Conservation (phyloP, 2,888 invertebrate species). For the Lithophane socia region DNA sequence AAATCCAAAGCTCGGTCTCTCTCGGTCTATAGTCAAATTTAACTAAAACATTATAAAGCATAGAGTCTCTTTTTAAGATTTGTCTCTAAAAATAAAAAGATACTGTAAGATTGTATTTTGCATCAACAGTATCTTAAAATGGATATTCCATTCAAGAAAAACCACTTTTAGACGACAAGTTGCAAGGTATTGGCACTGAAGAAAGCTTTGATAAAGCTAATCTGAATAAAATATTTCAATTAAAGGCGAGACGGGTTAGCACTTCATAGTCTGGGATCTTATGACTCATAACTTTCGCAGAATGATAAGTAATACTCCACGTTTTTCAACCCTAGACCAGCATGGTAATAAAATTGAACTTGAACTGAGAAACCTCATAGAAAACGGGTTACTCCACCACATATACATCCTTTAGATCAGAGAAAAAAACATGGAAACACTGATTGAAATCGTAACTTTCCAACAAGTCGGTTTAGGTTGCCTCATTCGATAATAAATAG, state of each 20-base stretch:
- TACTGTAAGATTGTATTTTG: neutral
- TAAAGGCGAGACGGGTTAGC: constrained; percentile 39
- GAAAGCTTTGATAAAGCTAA: constrained; percentile 55
- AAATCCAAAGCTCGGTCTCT: neutral
- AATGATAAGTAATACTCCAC: constrained; percentile 51
- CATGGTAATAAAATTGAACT: constrained; percentile 51
- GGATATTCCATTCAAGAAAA: constrained; percentile 16
- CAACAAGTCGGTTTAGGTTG: constrained; percentile 32
- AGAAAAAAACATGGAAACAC: constrained; percentile 48
- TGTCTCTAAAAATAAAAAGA: neutral
- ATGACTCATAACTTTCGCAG: constrained; percentile 63
- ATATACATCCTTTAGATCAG: constrained; percentile 37
- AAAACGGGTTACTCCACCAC: constrained; percentile 52
- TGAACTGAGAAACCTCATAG: constrained; percentile 37
- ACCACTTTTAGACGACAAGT: constrained; percentile 16
- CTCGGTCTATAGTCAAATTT: neutral
- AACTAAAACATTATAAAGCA: neutral
- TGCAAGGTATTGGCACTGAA: constrained; percentile 30
- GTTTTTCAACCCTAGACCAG: constrained; percentile 49
- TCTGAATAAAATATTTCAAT: constrained; percentile 58
- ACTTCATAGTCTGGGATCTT: constrained; percentile 39
- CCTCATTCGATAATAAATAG: constrained; percentile 40
- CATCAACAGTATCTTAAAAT: constrained; percentile 10
- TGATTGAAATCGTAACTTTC: constrained; percentile 61
- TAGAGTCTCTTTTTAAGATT: too few species aligned